These are phyloP conservation scores for Idaea dimidiata DNA, from an alignment of 2,888 invertebrate species.

Conservation along the genomic window DNA sequence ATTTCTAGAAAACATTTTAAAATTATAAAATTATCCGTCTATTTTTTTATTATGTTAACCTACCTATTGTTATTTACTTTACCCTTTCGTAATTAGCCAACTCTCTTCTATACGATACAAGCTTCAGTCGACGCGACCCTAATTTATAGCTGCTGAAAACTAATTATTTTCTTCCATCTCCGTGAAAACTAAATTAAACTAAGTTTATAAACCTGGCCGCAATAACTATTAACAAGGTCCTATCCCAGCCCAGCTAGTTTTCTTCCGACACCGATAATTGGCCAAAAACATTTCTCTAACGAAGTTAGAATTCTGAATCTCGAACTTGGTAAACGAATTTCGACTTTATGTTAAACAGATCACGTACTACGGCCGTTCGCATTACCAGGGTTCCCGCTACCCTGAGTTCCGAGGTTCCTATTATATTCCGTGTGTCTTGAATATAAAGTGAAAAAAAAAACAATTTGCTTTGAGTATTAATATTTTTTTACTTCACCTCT, in stretches of 20 bases:
- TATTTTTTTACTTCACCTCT: slow-evolving; percentile 21
- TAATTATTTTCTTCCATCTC: slow-evolving; percentile 1
- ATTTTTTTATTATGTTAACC: not conserved
- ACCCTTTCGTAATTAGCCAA: not conserved
- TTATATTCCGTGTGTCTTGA: slow-evolving; percentile 48
- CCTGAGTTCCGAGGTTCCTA: slow-evolving; percentile 42
- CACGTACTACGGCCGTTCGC: slow-evolving; percentile 47
- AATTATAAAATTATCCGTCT: no score
- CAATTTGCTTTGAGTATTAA: slow-evolving; percentile 33
- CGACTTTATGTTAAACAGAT: slow-evolving; percentile 44
- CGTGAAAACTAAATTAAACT: not conserved
- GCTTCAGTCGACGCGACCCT: not conserved
- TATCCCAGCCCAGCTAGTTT: slow-evolving; percentile 19
- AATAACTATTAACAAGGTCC: slow-evolving; percentile 11
- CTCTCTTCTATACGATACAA: not conserved
- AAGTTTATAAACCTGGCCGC: slow-evolving; percentile 2
- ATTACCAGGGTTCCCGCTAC: slow-evolving; percentile 35
- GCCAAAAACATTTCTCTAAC: slow-evolving; percentile 47
- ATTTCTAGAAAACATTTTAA: no score
- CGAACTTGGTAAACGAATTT: slow-evolving; percentile 45
- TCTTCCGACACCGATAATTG: slow-evolving; percentile 49
- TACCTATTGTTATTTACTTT: not conserved
- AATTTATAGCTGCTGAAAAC: not conserved
- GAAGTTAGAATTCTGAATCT: slow-evolving; percentile 45
- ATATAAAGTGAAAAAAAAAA: slow-evolving; percentile 47